Base-by-base conservation (phyloP, 37 sponge, comb jelly and placozoan species). In the Amphimedon queenslandica region DNA sequence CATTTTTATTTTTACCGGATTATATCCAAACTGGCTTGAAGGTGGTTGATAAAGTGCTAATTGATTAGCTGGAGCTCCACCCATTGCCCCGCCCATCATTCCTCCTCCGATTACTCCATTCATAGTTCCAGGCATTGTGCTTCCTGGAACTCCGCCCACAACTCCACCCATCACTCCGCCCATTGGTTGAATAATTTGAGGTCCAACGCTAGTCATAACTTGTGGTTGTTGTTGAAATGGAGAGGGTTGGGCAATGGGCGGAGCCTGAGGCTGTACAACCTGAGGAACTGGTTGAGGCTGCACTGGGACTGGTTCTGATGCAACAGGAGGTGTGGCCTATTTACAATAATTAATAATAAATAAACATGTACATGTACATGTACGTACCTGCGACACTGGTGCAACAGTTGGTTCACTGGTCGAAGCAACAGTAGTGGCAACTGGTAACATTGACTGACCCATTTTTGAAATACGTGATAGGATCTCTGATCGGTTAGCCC, bases 391-490 rank as follows among this genome's bases (percentile, higher is more conserved):
- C 36, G 4, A 23, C 36, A 35, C 34, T 29, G 66, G 34, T 4
- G 13, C 53, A 18, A 18, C 53, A 47, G 53, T 47, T 13, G 8
- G 53, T 47, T 47, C 53, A 47, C 13, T 47, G 13, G 13, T 47
- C 13, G 53, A 18, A 8, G 13, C 64, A 40, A 63, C 34, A 23
- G 29, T 32, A 4, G 75, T 13, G 37, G 67, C 58, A 57, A 70
- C 63, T 21, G 89, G 89, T 0, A 84, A 71, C 75, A 84, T 90
- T 2, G 86, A 53, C 72, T 90, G 85, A 2, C 88, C 92, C 91
- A 93, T 89, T 69, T 89, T 89, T 61, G 94, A 89, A 43, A 93
- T 89, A 23, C 86, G 76, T 10, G 70, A 70, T 69, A 93, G 67
- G 34, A 93, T 81, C 37, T 93, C 75, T 20, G 83, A 80, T 2